A percentile compares a stretch with the other conserved stretches of the same genome.
These are phyloP conservation scores for Cheilosia scutellata DNA, from an alignment of 2,888 invertebrate genomes.

Conservation along the genomic window DNA sequence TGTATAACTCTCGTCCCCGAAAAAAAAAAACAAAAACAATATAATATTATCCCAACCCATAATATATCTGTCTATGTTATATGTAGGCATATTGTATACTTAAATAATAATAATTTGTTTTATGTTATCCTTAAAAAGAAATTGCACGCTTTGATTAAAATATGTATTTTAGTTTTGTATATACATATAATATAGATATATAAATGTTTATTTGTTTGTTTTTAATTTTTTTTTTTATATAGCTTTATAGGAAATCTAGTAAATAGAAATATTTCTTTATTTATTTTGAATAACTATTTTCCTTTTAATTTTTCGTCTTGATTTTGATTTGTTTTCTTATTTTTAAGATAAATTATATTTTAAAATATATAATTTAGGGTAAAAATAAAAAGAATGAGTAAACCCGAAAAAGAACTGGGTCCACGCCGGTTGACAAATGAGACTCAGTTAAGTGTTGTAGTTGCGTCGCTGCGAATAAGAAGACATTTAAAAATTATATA, in stretches of 20 bases:
- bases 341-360: constrained; percentile 23
- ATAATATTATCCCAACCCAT: constrained; percentile 45
- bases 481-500: too few species aligned
- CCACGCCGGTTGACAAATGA: neutral
- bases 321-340: constrained; percentile 31
- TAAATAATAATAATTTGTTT: constrained; percentile 58
- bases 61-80: constrained; percentile 73
- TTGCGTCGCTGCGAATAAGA: too few species aligned
- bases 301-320: constrained; percentile 17
- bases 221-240: constrained; percentile 31
- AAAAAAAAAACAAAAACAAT: constrained; percentile 1
- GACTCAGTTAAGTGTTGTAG: neutral
- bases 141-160: constrained; percentile 53
- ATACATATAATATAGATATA: constrained; percentile 24
- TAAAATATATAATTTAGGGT: constrained; percentile 15
- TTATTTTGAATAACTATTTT: constrained; percentile 19
- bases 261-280: constrained; percentile 10
- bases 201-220: constrained; percentile 6
- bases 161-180: constrained; percentile 33
- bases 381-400: constrained; percentile 19
- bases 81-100: constrained; percentile 67
- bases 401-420: too few species aligned
- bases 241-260: constrained; percentile 53
- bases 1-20: constrained; percentile 60
- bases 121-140: constrained; percentile 70